phyloP scores from a whole-genome alignment of 37 sponge, comb jelly and placozoan genomes.

The Corticium candelabrum region DNA sequence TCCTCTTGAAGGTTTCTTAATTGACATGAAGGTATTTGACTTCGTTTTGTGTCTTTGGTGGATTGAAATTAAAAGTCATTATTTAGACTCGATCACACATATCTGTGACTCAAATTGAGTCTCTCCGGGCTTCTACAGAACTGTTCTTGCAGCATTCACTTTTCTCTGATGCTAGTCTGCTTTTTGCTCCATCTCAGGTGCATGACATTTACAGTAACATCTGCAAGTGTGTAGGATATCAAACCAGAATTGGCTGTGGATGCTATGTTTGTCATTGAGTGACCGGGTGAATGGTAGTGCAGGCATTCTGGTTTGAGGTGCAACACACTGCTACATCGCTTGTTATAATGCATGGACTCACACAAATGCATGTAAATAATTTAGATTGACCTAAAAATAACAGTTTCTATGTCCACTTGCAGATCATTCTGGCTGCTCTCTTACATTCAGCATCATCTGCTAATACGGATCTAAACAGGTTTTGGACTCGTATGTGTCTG shows the following conservation, averaged over 20 bases:
- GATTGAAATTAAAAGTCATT: not conserved
- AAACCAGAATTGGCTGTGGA: no score
- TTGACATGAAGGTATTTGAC: conserved; percentile 82
- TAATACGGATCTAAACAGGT: conserved; percentile 44
- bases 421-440: conserved; percentile 74
- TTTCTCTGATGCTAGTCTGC: conserved; percentile 43
- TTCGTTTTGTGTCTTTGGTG: not conserved
- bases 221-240: no score
- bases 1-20: conserved; percentile 73
- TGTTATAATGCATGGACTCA: no score
- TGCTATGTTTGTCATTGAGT: no score
- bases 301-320: no score
- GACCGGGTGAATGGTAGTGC: no score
- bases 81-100: not conserved
- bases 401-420: not conserved
- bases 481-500: not conserved
- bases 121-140: conserved; percentile 9
- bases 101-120: not conserved
- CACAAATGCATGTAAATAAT: no score
- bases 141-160: conserved; percentile 44
- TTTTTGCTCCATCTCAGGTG: conserved; percentile 84
- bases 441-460: conserved; percentile 32
- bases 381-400: no score
- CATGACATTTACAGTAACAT: no score
- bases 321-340: no score